Base-by-base conservation (phyloP, 2,113 vertebrate species). In the Leptobrachium ailaonicum region DNA sequence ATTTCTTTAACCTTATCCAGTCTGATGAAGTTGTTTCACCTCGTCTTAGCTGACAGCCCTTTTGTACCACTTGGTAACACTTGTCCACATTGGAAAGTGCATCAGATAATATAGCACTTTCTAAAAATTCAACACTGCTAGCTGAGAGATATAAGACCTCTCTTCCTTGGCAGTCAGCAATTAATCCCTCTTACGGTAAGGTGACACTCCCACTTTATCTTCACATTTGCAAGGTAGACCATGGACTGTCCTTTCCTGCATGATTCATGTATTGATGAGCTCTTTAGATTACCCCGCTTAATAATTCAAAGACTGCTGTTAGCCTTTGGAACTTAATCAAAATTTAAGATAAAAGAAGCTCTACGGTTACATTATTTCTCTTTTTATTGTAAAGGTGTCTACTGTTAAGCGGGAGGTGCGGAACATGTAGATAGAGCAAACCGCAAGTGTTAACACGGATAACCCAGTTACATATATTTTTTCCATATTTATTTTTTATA, bases 261-360 rank as follows among this genome's bases (percentile, higher is more conserved):
- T 69, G 68, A 73, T 73, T 73, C 70, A 73, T 64, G 63, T 67
- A 64, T 42, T 68, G 64, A 82, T 76, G 68, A 73, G 69, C 66
- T 84, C 69, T 50, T 40, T 41, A 79, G 83, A 79, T 84, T 66
- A 81, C 73, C 69, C 60, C 71, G 68, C 67, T 72, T 85, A 75
- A 68, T 70, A 41, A 72, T 83, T 78, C 54, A 82, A 44, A 60
- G 75, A 41, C 41, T 20, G 50, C 0, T 0, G 20, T 4, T 78
- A 83, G 67, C 72, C 45, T 75, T 83, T 56, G 62, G 73, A 0
- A 71, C 44, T 20, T 73, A 71, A 73, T 73, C 0, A 78, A 60
- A 54, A 76, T 58, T 74, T 73, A 66, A 82, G 63, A 75, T 76
- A 0, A 0, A 62, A 64, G 68, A 8, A 60, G 13, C 14, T 53